Base-by-base conservation (phyloP, 1,140 invertebrate genomes). In the Diachasma alloeum region DNA sequence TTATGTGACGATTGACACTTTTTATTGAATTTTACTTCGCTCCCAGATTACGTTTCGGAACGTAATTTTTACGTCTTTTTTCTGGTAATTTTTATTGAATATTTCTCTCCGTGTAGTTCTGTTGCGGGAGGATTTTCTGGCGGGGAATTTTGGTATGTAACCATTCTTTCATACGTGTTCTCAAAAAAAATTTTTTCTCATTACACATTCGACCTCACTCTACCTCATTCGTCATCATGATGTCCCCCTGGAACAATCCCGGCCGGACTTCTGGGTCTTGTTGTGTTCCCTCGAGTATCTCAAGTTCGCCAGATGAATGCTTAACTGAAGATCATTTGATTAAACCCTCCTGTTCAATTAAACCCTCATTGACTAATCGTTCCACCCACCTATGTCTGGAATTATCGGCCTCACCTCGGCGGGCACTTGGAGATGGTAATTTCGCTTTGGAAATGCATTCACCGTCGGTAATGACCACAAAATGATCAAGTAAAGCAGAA, bases 191-290 rank as follows among this genome's bases (percentile, higher is more conserved):
- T 56, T 4, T 22, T 73, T 39, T 10, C 15, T 9, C 19, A 69
- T 56, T 53, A 0, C 36, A 53, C 26, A 63, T 74, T 68, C 31
- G n/a, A 68, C 19, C 31, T 37, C 70, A 39, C 72, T 67, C 19
- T 69, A 90, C 90, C 77, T 90, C 84, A 77, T 86, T 87, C 4
- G 91, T 89, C 37, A 94, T 89, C 4, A 92, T 92, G 86, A 94
- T 94, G 76, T 94, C 93, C 1, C 93, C 93, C 85, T 94, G 92
- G 81, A 92, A 94, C 44, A 94, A 84, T 37, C 92, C 92, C 0
- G 93, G 93, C 71, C 87, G 89, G 0, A 93, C 91, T 89, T 94
- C 93, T 0, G 93, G 93, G 89, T 94, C 93, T 74, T 91, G 86
- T 19, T n/a, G 0, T 10, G n/a, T 59, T 59, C 0, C 10, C 24